Evolutionary conservation across 1,140 invertebrate species (phyloP).

Genomic region (Anoplolepis gracilipes): DNA sequence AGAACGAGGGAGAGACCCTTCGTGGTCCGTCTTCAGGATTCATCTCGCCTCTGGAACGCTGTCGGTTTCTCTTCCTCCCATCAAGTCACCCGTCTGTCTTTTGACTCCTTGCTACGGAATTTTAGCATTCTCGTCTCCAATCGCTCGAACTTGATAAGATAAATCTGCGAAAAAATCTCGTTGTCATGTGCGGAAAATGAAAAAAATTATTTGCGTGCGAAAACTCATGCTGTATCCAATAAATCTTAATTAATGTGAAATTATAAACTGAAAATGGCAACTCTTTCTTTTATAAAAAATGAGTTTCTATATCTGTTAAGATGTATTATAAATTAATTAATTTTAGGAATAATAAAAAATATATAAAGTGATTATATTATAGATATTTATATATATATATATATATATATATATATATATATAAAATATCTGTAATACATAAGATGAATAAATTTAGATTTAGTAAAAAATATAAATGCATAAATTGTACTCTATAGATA

Average conservation of each 20-base stretch:
- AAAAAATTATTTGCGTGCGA: background rate
- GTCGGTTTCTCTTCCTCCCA: background rate
- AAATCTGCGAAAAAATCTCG: background rate
- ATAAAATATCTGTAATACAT: no score
- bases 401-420: no score
- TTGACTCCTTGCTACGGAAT: slow-evolving; percentile 19
- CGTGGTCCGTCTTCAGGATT: slow-evolving; percentile 5
- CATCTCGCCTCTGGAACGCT: background rate
- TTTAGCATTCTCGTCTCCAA: background rate
- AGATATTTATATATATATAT: no score
- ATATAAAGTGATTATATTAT: no score
- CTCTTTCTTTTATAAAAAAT: background rate
- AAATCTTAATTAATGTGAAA: background rate
- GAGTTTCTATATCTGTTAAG: background rate
- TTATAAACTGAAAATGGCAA: background rate
- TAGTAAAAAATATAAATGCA: background rate
- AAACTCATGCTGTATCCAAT: background rate
- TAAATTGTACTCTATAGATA: no score
- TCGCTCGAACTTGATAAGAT: slow-evolving; percentile 2
- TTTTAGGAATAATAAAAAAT: background rate
- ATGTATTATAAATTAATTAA: background rate
- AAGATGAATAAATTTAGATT: background rate
- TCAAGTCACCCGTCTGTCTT: slow-evolving; percentile 9
- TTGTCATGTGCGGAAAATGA: background rate
- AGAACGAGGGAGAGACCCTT: no score